Evolutionary conservation across 1,140 invertebrate species (phyloP).

Genomic region (Drosophila persimilis): DNA sequence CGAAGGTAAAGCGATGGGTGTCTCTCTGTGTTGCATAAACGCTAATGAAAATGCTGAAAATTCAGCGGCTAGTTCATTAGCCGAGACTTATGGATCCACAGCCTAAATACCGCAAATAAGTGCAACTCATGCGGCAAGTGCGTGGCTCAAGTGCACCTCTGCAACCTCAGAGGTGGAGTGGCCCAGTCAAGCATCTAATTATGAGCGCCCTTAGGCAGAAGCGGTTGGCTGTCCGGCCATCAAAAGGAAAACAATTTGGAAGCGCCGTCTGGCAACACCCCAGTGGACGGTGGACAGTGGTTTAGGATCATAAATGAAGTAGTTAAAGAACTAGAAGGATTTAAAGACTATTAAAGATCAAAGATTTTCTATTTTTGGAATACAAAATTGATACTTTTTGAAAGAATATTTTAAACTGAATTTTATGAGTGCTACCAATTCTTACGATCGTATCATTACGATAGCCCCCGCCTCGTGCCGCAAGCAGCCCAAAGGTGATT

Average conservation of each 20-base stretch:
- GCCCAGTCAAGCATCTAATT: slow-evolving; percentile 55
- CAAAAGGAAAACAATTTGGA: slow-evolving; percentile 42
- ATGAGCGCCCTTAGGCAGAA: slow-evolving; percentile 41
- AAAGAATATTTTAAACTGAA: too few species aligned
- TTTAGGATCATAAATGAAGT: not conserved
- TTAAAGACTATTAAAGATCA: not conserved
- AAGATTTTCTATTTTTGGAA: not conserved
- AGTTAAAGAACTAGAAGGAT: not conserved
- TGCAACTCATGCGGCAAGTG: slow-evolving; percentile 70
- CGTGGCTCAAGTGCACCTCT: slow-evolving; percentile 39
- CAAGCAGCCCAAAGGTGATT: too few species aligned
- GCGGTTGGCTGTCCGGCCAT: slow-evolving; percentile 24
- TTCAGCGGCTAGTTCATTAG: slow-evolving; percentile 55
- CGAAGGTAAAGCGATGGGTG: slow-evolving; percentile 57
- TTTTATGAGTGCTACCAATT: too few species aligned
- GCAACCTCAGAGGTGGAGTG: slow-evolving; percentile 8
- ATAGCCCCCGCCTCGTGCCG: too few species aligned
- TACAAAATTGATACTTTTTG: not conserved
- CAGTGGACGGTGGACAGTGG: slow-evolving; percentile 23
- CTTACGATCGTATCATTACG: too few species aligned
- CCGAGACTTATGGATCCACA: slow-evolving; percentile 48
- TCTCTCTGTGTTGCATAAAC: slow-evolving; percentile 56
- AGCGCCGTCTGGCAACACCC: slow-evolving; percentile 36
- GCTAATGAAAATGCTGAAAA: slow-evolving; percentile 68
- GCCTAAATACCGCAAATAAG: slow-evolving; percentile 44